phyloP scores from a whole-genome alignment of 2,888 invertebrate genomes.

The Drosophila nigritarsus region DNA sequence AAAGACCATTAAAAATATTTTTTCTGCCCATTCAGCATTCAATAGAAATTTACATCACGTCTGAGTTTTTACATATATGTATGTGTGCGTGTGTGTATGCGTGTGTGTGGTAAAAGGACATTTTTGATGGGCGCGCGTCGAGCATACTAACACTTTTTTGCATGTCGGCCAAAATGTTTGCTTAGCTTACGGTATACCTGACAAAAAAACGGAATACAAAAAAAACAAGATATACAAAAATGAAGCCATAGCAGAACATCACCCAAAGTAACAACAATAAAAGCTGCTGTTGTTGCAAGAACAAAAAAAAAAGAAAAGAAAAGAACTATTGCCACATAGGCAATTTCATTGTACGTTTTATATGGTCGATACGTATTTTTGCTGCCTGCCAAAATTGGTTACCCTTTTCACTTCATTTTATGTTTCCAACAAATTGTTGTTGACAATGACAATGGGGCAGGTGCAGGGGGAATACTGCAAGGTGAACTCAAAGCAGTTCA shows the following conservation, averaged over 20 bases:
- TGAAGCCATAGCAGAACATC: constrained; percentile 27
- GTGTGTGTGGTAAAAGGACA: constrained; percentile 65
- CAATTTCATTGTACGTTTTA: constrained; percentile 73
- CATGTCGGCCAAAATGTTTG: constrained; percentile 66
- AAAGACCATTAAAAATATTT: constrained; percentile 79
- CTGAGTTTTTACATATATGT: constrained; percentile 69
- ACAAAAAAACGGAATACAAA: constrained; percentile 26
- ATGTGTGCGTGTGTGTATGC: constrained; percentile 2
- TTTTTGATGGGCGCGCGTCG: constrained; percentile 75
- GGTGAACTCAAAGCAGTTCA: background rate
- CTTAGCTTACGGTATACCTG: constrained; percentile 73
- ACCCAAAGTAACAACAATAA: constrained; percentile 71
- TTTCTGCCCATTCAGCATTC: constrained; percentile 80
- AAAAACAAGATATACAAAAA: background rate
- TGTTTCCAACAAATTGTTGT: constrained; percentile 58
- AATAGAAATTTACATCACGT: constrained; percentile 82
- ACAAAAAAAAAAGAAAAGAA: constrained; percentile 12
- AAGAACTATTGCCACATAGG: constrained; percentile 75
- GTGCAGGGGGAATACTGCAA: background rate
- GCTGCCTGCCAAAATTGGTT: constrained; percentile 66
- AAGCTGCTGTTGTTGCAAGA: constrained; percentile 25
- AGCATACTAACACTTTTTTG: constrained; percentile 79
- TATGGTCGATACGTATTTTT: constrained; percentile 38
- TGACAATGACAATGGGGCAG: constrained; percentile 34
- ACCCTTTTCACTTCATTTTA: constrained; percentile 77